Evolutionary conservation across 1,140 invertebrate genomes (phyloP).

Genomic region (Phymastichus coffea): DNA sequence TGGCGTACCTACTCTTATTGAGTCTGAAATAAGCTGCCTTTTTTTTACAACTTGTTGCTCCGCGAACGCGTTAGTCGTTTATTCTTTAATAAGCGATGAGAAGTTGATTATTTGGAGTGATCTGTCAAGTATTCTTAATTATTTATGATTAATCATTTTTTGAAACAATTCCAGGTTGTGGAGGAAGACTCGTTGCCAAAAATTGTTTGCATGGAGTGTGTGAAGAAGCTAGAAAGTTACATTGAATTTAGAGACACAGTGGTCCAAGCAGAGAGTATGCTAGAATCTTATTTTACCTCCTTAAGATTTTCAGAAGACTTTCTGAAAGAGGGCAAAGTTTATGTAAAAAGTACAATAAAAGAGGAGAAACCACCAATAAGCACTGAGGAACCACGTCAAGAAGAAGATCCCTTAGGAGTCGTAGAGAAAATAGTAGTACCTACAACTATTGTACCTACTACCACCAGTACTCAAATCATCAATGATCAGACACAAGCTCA

Average conservation of each 20-base stretch:
- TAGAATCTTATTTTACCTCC: conserved; percentile 66
- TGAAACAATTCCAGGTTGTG: conserved; percentile 63
- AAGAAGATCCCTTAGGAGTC: conserved; percentile 55
- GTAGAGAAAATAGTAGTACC: conserved; percentile 40
- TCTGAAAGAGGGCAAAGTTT: conserved; percentile 65
- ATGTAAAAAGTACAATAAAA: conserved; percentile 50
- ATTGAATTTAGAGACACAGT: conserved; percentile 67
- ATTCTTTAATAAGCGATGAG: too few species aligned
- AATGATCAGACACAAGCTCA: conserved; percentile 41
- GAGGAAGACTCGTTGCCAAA: conserved; percentile 71
- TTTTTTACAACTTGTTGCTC: too few species aligned
- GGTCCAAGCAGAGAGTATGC: conserved; percentile 66
- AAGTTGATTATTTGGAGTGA: too few species aligned
- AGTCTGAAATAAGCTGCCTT: too few species aligned
- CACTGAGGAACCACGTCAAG: conserved; percentile 35
- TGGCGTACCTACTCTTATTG: too few species aligned
- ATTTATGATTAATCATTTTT: too few species aligned
- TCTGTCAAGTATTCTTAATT: too few species aligned
- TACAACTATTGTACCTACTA: too few species aligned
- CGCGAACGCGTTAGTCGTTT: too few species aligned
- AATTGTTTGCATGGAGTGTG: conserved; percentile 67
- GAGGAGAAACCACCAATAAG: conserved; percentile 41
- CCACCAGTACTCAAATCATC: conserved; percentile 32
- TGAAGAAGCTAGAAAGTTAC: conserved; percentile 64
- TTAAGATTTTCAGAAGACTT: conserved; percentile 63